A percentile compares a stretch with the other conserved stretches of the same genome.
phyloP scores from a whole-genome alignment of 2,888 invertebrate species.

The Homarus gammarus region DNA sequence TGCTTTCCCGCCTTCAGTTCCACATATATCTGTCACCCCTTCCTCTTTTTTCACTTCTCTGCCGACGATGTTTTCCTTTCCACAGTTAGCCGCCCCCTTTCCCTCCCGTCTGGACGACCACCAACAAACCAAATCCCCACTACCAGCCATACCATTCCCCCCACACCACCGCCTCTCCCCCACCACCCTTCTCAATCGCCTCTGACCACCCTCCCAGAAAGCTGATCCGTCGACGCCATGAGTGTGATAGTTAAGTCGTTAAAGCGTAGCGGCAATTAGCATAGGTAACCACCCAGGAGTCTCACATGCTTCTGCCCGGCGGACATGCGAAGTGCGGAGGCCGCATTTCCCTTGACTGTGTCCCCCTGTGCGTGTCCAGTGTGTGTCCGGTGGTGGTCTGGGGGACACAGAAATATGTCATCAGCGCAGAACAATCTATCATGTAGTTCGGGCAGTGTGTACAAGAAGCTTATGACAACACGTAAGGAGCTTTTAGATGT shows the following conservation, averaged over 20 bases:
- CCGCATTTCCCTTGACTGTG: not conserved
- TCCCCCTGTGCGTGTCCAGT: too few species aligned
- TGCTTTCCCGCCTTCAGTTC: not conserved
- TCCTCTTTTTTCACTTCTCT: not conserved
- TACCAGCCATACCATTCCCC: not conserved
- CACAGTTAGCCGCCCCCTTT: not conserved
- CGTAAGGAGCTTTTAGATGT: too few species aligned
- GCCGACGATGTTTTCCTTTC: too few species aligned
- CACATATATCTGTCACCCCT: not conserved
- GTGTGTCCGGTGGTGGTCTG: not conserved
- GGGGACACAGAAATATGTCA: not conserved
- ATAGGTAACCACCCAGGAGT: slow-evolving; percentile 32
- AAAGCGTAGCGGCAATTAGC: slow-evolving; percentile 43
- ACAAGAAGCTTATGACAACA: too few species aligned
- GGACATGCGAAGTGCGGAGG: not conserved
- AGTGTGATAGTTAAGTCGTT: slow-evolving; percentile 37
- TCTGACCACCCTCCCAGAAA: not conserved
- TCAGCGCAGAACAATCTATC: not conserved
- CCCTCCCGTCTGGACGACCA: not conserved
- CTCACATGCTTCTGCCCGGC: not conserved
- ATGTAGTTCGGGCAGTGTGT: too few species aligned
- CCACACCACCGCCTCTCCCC: not conserved
- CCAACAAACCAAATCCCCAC: not conserved
- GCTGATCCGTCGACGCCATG: slow-evolving; percentile 56
- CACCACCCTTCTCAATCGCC: too few species aligned